Evolutionary conservation across 2,797 vertebrate species (phyloP).

Genomic region (Protosalanx chinensis): DNA sequence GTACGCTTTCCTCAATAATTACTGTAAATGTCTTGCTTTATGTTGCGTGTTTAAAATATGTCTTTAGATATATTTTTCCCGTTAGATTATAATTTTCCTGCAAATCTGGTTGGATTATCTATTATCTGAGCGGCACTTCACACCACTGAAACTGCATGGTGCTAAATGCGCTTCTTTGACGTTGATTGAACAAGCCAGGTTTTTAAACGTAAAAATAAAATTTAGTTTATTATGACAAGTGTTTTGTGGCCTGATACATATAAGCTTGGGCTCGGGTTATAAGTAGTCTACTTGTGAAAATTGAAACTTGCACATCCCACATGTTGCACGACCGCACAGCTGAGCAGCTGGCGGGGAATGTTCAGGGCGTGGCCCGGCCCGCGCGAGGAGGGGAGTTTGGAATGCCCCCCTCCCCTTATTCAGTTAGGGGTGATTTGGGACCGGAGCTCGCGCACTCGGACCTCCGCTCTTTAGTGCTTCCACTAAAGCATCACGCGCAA

Average conservation of each 20-base stretch:
- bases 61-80: too few relatives aligned
- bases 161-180: too few relatives aligned
- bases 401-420: constrained; percentile 14
- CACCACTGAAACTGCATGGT: too few relatives aligned
- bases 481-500: constrained; percentile 11
- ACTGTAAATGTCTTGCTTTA: background rate
- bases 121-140: too few relatives aligned
- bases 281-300: background rate
- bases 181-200: background rate
- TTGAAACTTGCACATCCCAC: background rate
- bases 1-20: background rate
- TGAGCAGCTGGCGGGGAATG: constrained; percentile 21
- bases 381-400: background rate
- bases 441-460: constrained; percentile 12
- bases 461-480: background rate
- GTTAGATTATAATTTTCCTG: too few relatives aligned
- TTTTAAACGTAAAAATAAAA: too few relatives aligned
- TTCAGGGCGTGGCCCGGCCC: constrained; percentile 1
- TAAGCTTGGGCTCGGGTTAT: too few relatives aligned
- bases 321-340: constrained; percentile 21
- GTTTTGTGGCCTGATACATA: too few relatives aligned
- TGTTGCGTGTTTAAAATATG: background rate
- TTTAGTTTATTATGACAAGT: too few relatives aligned
- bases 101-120: background rate
- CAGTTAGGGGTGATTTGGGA: background rate